These are phyloP conservation scores for Dryobota labecula DNA, from an alignment of 2,888 invertebrate genomes.

Conservation along the genomic window DNA sequence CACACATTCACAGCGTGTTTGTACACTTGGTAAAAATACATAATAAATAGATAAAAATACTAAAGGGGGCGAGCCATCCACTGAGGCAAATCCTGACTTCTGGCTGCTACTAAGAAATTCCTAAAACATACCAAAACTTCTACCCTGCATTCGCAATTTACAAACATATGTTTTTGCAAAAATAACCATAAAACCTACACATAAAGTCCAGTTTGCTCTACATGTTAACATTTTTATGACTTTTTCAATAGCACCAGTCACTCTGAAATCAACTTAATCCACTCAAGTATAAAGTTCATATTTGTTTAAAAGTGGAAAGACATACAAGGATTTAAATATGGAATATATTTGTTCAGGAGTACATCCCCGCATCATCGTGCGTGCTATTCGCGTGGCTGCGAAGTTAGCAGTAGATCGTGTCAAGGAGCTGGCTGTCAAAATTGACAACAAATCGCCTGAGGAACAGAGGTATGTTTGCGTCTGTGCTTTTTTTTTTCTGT, in stretches of 20 bases:
- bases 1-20: too few species aligned
- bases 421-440: constrained; percentile 94
- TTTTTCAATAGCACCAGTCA: not conserved
- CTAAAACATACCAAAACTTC: not conserved
- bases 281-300: not conserved
- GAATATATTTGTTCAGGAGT: constrained; percentile 85
- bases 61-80: not conserved
- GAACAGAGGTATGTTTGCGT: constrained; percentile 91
- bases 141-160: not conserved
- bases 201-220: not conserved
- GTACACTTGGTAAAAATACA: too few species aligned
- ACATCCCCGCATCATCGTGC: constrained; percentile 98
- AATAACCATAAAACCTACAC: not conserved
- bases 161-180: too few species aligned
- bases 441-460: constrained; percentile 91
- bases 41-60: too few species aligned
- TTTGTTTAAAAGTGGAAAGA: too few species aligned
- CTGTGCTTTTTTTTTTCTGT: not conserved
- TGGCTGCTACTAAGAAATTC: not conserved
- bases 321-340: not conserved
- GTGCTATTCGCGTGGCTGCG: constrained; percentile 96
- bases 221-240: not conserved
- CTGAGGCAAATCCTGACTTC: too few species aligned
- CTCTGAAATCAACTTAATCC: not conserved
- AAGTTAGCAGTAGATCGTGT: constrained; percentile 95